These are phyloP conservation scores for Stichodactyla mertensii DNA, from an alignment of 64 coral and sea anemone genomes.

Conservation along the genomic window DNA sequence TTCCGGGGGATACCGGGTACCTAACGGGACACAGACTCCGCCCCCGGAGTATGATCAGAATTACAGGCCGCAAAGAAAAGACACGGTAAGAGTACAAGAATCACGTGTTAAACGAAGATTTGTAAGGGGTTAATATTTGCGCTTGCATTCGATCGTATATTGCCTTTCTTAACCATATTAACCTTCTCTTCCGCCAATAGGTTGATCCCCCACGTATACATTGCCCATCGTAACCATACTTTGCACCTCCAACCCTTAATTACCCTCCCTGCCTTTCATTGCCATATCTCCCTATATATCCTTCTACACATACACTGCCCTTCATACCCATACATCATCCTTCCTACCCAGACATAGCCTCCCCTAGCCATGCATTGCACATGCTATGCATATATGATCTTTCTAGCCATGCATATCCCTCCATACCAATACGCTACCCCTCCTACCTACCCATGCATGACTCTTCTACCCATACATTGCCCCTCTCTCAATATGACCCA, in stretches of 20 bases:
- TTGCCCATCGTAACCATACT: background rate
- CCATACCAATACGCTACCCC: background rate
- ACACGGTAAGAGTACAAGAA: background rate
- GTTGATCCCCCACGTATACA: background rate
- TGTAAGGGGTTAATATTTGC: background rate
- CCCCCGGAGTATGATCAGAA: constrained; percentile 41
- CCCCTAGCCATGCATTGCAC: background rate
- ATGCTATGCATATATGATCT: background rate
- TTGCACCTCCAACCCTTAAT: background rate
- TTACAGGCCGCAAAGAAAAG: background rate
- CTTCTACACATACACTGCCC: background rate
- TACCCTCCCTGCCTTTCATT: background rate
- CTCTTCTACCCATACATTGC: background rate
- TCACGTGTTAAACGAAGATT: background rate
- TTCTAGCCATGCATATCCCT: background rate
- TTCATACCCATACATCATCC: background rate
- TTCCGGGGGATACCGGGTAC: background rate
- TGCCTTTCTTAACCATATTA: background rate
- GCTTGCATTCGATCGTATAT: background rate
- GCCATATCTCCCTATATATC: background rate
- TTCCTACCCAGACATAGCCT: background rate
- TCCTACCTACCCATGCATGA: background rate
- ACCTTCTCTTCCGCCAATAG: background rate
- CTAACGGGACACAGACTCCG: constrained; percentile 33
- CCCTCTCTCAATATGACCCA: too few species aligned